Evolutionary conservation across 2,888 invertebrate genomes (phyloP), one percentile per base, ranked within the genome.

Genomic region (Eurois occulta): DNA sequence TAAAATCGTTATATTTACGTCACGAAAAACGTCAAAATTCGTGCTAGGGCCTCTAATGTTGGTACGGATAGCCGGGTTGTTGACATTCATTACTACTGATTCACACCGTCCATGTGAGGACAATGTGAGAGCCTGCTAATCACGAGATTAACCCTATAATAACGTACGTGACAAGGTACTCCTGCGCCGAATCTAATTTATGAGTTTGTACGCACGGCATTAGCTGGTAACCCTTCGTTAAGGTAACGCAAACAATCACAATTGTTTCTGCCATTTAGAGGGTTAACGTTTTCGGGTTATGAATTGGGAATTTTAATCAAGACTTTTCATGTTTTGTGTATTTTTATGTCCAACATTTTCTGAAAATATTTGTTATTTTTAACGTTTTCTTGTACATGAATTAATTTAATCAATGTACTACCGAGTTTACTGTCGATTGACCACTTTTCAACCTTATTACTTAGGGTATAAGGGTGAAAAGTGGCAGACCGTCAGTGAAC

Each of bases 251-350:
- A 84, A 89, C 89, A 89, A 83, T 85, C 81, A 84, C 78, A 83
- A 78, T 80, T 80, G 73, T 77, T 68, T 65, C 75, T 64, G 43
- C 60, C 72, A 78, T 86, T 87, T 78, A n/a, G 11, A 85, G 77
- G 86, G 86, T 77, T 83, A 84, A 80, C 67, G 65, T 67, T 79
- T 79, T 77, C 21, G 73, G 64, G 72, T 80, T 82, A 78, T 83
- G 76, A 77, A 81, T 83, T 75, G 77, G 77, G 64, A 60, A 75
- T 84, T 87, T 88, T 87, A 87, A 88, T 88, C 67, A 84, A 85
- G 71, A 77, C 60, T 79, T 69, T 79, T 77, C 3, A 24, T 60
- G 41, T 66, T 60, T 43, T 28, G 7, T 24, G 18, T 55, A 46
- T 62, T 78, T 65, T 38, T 48, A 16, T 41, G 32, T 21, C 62